Conservation (phyloP, 2,113 vertebrate genomes). For the Lagenorhynchus albirostris region DNA sequence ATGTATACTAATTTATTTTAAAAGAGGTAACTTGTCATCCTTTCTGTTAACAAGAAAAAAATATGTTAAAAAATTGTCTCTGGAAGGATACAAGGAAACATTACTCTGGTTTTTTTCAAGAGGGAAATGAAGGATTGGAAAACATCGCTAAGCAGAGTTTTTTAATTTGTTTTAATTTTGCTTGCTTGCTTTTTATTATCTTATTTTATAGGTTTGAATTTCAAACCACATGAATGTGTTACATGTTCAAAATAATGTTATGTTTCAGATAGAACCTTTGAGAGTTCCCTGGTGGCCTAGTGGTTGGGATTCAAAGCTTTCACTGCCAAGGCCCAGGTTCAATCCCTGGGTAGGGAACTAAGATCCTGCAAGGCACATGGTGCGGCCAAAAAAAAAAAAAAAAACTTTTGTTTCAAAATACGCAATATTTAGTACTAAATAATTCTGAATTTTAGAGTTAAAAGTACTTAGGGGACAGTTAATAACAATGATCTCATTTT, state of each 20-base stretch:
- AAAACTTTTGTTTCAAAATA: not conserved
- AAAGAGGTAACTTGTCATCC: not conserved
- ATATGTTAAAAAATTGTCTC: not conserved
- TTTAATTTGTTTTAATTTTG: not conserved
- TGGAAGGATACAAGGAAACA: not conserved
- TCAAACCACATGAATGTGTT: not conserved
- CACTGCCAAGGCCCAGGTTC: too few species aligned
- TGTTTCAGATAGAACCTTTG: not conserved
- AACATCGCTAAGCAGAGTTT: not conserved
- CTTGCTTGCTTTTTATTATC: not conserved
- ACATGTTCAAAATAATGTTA: not conserved
- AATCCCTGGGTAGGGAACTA: too few species aligned
- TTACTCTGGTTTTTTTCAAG: not conserved
- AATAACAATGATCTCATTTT: not conserved
- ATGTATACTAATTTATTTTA: not conserved
- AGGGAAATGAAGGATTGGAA: not conserved
- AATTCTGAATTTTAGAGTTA: not conserved
- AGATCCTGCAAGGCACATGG: too few species aligned
- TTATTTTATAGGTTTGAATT: not conserved
- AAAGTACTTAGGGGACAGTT: not conserved
- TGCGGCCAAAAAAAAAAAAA: too few species aligned
- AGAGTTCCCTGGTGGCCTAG: too few species aligned
- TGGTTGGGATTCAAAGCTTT: too few species aligned
- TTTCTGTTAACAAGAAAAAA: not conserved
- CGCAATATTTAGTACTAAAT: not conserved